phyloP scores from a whole-genome alignment of 1,140 invertebrate genomes.

The Hyposmocoma kahamanoa region DNA sequence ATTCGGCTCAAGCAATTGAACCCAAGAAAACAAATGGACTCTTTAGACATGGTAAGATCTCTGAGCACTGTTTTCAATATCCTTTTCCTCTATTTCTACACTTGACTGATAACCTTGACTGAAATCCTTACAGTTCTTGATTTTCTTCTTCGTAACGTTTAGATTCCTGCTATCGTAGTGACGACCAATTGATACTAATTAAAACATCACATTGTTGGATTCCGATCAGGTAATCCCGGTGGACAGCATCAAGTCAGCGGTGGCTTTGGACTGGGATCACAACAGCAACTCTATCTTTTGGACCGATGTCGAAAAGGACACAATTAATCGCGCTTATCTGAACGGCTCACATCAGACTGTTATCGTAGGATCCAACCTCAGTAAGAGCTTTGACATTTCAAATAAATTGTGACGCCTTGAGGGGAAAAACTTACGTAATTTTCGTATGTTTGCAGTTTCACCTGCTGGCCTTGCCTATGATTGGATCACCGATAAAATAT shows the following conservation, averaged over 20 bases:
- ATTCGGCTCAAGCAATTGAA: constrained; percentile 82
- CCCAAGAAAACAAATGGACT: constrained; percentile 75
- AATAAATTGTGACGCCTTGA: too few relatives aligned
- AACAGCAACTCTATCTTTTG: constrained; percentile 88
- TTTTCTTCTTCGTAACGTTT: too few relatives aligned
- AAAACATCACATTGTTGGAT: constrained; percentile 17
- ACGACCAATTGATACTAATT: constrained; percentile 21
- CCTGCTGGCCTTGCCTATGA: constrained; percentile 88
- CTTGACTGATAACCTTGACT: too few relatives aligned
- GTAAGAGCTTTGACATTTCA: constrained; percentile 54
- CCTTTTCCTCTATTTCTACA: background rate
- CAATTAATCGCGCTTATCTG: constrained; percentile 84
- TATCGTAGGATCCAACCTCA: constrained; percentile 79
- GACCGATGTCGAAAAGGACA: constrained; percentile 89
- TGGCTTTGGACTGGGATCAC: constrained; percentile 89
- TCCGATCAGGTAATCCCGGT: constrained; percentile 80
- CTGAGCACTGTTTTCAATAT: background rate
- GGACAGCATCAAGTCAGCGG: constrained; percentile 86
- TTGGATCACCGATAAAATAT: constrained; percentile 90
- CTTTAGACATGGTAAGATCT: constrained; percentile 76
- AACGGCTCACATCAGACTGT: constrained; percentile 85
- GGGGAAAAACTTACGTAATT: background rate
- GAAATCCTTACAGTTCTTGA: too few relatives aligned
- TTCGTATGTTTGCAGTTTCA: constrained; percentile 70
- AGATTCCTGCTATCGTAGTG: too few relatives aligned